Evolutionary conservation across 2,113 vertebrate species (phyloP).

Genomic region (Vombatus ursinus): DNA sequence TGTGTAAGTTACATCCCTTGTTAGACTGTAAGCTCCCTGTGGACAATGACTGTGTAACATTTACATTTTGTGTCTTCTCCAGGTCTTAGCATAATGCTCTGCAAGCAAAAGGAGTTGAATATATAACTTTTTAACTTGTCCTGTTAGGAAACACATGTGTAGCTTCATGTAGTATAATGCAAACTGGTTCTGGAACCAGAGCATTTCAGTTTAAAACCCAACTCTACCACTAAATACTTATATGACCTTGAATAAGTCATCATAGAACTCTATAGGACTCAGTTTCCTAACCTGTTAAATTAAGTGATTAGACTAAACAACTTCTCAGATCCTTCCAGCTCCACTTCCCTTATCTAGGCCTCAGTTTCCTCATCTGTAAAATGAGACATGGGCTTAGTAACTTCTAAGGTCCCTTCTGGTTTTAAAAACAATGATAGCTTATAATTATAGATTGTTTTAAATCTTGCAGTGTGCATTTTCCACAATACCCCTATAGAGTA

Average conservation of each 20-base stretch:
- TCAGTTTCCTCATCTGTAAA: constrained; percentile 6
- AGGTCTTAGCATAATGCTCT: not conserved
- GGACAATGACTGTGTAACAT: not conserved
- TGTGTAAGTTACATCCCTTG: not conserved
- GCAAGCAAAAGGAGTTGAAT: not conserved
- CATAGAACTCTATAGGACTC: not conserved
- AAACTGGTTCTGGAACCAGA: not conserved
- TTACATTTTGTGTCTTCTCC: not conserved
- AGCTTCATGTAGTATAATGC: not conserved
- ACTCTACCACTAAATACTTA: not conserved
- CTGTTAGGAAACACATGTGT: not conserved
- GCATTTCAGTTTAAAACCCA: not conserved
- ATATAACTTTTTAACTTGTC: not conserved
- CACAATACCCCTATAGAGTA: not conserved
- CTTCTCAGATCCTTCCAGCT: not conserved
- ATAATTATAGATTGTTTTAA: not conserved
- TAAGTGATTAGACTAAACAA: not conserved
- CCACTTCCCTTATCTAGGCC: not conserved
- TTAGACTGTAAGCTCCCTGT: not conserved
- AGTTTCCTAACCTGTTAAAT: constrained; percentile 4
- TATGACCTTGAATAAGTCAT: not conserved
- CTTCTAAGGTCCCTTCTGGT: not conserved
- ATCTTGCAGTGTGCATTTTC: not conserved
- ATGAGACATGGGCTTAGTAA: not conserved
- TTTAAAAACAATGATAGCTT: not conserved